Evolutionary conservation across 2,797 vertebrate genomes (phyloP).

Genomic region (Pelochelys cantorii): DNA sequence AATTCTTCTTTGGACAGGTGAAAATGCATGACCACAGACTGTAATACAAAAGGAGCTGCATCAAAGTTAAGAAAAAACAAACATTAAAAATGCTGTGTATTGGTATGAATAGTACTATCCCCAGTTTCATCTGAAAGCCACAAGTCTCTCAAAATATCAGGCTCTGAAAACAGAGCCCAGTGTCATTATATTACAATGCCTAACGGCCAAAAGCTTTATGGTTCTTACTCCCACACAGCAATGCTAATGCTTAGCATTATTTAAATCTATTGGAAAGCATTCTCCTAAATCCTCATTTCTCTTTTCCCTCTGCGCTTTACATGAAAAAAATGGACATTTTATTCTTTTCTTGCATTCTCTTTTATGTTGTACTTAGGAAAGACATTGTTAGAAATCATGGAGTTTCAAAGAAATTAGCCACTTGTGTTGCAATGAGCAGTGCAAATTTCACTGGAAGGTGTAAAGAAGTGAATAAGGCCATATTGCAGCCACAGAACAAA

Average conservation of each 20-base stretch:
- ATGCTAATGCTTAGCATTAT: not conserved
- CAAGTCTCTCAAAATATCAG: not conserved
- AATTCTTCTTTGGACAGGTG: not conserved
- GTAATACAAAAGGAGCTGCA: not conserved
- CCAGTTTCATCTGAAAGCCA: not conserved
- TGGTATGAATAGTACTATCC: not conserved
- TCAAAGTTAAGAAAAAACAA: not conserved
- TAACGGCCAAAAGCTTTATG: not conserved
- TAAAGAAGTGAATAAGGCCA: not conserved
- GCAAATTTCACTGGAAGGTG: not conserved
- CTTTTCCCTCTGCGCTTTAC: not conserved
- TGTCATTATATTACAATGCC: not conserved
- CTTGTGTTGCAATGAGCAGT: not conserved
- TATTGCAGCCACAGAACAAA: not conserved
- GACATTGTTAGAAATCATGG: not conserved
- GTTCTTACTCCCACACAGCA: not conserved
- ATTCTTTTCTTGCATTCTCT: not conserved
- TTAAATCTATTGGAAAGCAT: slow-evolving; percentile 22
- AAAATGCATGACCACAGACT: not conserved
- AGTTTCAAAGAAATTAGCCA: not conserved
- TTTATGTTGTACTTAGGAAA: not conserved
- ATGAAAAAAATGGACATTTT: not conserved
- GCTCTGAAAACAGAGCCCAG: not conserved
- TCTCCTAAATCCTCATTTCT: not conserved
- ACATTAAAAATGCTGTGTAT: not conserved